Conservation (phyloP, 2,888 invertebrate species). For the Pollenia labialis region DNA sequence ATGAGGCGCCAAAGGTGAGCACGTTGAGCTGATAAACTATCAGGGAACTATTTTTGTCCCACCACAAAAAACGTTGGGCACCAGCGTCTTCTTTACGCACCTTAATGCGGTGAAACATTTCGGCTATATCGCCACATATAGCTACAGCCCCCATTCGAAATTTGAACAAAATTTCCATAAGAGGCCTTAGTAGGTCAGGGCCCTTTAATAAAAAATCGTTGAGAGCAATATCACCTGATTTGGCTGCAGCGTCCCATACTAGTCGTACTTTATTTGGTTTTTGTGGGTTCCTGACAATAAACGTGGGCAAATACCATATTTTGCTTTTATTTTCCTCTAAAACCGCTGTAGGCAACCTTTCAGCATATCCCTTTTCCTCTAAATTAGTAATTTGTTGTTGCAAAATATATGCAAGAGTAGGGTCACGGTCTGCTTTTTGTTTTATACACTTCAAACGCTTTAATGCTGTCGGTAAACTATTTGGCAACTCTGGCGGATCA, state of each 20-base stretch:
- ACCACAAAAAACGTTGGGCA: slow-evolving; percentile 65
- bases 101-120: slow-evolving; percentile 66
- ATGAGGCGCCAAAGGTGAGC: slow-evolving; percentile 36
- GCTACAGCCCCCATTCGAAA: slow-evolving; percentile 41
- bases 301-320: slow-evolving; percentile 63
- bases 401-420: slow-evolving; percentile 19
- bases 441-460: slow-evolving; percentile 50
- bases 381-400: slow-evolving; percentile 59
- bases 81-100: slow-evolving; percentile 42
- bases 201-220: slow-evolving; percentile 56
- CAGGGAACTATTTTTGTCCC: neutral
- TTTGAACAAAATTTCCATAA: slow-evolving; percentile 46
- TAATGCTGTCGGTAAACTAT: slow-evolving; percentile 44
- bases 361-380: slow-evolving; percentile 51
- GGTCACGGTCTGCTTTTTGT: slow-evolving; percentile 8
- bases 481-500: slow-evolving; percentile 34
- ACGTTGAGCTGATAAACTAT: slow-evolving; percentile 38
- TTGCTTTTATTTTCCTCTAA: neutral
- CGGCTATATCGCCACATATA: slow-evolving; percentile 48
- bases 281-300: slow-evolving; percentile 52
- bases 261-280: slow-evolving; percentile 56
- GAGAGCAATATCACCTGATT: slow-evolving; percentile 18
- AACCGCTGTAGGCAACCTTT: neutral
- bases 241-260: slow-evolving; percentile 58
- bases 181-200: slow-evolving; percentile 43